Evolutionary conservation across 37 sponge, comb jelly and placozoan genomes (phyloP).

Genomic region (Ephydatia muelleri): DNA sequence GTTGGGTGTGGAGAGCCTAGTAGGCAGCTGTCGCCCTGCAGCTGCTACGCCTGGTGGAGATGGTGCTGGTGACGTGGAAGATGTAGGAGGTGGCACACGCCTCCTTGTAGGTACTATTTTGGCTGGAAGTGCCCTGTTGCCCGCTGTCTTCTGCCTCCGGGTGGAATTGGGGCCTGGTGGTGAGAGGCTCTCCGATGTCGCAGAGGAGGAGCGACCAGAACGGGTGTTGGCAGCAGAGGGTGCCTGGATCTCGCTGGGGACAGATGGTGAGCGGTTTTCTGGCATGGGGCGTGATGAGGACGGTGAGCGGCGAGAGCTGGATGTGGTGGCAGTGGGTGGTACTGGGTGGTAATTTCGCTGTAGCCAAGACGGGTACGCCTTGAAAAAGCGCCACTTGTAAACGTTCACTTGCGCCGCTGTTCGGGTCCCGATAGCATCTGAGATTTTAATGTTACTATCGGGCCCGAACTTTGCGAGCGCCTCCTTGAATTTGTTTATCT

Average conservation of each 20-base stretch:
- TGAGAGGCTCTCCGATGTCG: no score
- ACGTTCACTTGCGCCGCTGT: background rate
- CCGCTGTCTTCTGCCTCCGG: no score
- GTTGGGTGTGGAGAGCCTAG: background rate
- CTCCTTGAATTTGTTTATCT: background rate
- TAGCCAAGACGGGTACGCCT: background rate
- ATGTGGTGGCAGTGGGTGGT: background rate
- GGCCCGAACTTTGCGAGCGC: background rate
- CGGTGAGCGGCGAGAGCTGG: background rate
- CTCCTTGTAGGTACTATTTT: no score
- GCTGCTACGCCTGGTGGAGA: background rate
- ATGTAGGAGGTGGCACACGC: no score
- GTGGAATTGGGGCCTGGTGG: no score
- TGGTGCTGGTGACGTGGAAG: background rate
- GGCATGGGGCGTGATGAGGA: background rate
- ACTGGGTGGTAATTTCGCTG: background rate
- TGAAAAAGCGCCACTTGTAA: background rate
- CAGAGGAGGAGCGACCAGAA: no score
- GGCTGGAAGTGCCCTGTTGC: no score
- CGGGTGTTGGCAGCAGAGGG: background rate
- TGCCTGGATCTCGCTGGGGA: background rate
- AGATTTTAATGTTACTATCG: background rate
- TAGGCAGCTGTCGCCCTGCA: background rate
- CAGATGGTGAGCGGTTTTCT: background rate
- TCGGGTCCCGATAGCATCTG: background rate